Conservation (phyloP, 1,140 invertebrate species). For the Latrodectus geometricus region DNA sequence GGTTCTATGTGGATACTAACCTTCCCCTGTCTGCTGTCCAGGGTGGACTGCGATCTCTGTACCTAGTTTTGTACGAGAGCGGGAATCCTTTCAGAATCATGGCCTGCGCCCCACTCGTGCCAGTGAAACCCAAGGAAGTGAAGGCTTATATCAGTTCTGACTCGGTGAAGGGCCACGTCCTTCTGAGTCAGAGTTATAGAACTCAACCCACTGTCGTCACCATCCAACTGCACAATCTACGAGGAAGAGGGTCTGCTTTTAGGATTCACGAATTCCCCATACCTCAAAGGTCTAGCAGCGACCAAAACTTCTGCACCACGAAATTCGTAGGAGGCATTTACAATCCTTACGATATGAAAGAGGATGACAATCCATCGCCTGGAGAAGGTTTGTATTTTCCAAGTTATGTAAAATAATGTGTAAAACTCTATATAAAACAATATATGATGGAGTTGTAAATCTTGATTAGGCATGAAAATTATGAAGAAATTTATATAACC, state of each 20-base stretch:
- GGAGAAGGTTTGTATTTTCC: conserved; percentile 23
- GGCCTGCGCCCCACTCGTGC: conserved; percentile 83
- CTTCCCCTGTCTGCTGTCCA: conserved; percentile 72
- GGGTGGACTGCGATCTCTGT: conserved; percentile 78
- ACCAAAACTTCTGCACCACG: conserved; percentile 67
- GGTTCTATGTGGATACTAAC: conserved; percentile 65
- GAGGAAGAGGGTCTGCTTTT: conserved; percentile 70
- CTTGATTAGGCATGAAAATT: too few relatives aligned
- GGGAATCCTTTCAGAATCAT: conserved; percentile 82
- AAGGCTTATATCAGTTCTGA: conserved; percentile 81
- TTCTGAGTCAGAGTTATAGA: conserved; percentile 82
- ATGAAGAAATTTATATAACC: too few relatives aligned
- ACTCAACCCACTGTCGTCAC: conserved; percentile 86
- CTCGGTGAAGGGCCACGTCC: conserved; percentile 80
- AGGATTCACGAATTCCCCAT: conserved; percentile 73
- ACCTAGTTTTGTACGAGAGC: conserved; percentile 86
- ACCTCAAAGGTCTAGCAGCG: conserved; percentile 51
- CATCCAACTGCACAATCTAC: conserved; percentile 77
- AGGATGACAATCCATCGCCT: background rate
- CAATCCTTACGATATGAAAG: conserved; percentile 71
- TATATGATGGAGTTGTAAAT: too few relatives aligned
- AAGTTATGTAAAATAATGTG: too few relatives aligned
- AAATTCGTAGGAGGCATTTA: conserved; percentile 69
- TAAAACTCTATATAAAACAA: too few relatives aligned
- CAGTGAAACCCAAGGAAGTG: conserved; percentile 66